These are phyloP conservation scores for Eupithecia subumbrata DNA, from an alignment of 2,888 invertebrate species.

Conservation along the genomic window DNA sequence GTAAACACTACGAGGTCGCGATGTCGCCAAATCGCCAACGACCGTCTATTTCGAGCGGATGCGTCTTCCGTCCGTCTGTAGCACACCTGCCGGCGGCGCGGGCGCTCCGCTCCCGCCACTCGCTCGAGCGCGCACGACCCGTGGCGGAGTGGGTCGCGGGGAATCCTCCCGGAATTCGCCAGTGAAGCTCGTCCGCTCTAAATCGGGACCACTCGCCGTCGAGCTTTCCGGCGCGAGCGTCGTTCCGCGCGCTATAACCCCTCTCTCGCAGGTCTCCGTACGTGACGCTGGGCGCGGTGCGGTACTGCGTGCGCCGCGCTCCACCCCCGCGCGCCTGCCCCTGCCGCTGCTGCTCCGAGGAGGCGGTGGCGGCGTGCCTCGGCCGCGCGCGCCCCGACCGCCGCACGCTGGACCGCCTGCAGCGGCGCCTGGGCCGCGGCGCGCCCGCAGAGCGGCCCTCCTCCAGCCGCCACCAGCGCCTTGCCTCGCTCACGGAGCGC, in stretches of 20 bases:
- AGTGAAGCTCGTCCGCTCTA: slow-evolving; percentile 75
- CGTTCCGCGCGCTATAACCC: slow-evolving; percentile 55
- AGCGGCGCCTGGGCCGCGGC: slow-evolving; percentile 88
- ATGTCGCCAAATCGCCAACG: slow-evolving; percentile 77
- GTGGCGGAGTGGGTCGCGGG: slow-evolving; percentile 75
- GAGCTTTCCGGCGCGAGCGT: slow-evolving; percentile 71
- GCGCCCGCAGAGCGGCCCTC: slow-evolving; percentile 80
- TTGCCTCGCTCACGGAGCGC: slow-evolving; percentile 92
- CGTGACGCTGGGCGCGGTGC: slow-evolving; percentile 88
- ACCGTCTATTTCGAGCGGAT: slow-evolving; percentile 73
- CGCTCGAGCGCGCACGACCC: slow-evolving; percentile 59
- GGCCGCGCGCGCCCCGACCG: slow-evolving; percentile 80
- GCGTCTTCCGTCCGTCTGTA: slow-evolving; percentile 80
- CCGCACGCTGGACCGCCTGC: slow-evolving; percentile 92
- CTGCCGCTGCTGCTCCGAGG: slow-evolving; percentile 84
- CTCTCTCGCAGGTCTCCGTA: slow-evolving; percentile 81
- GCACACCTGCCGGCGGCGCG: slow-evolving; percentile 70
- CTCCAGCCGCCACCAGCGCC: slow-evolving; percentile 86
- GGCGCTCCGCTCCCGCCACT: slow-evolving; percentile 52
- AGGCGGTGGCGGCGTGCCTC: slow-evolving; percentile 82
- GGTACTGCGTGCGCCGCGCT: slow-evolving; percentile 88
- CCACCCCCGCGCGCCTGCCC: slow-evolving; percentile 84
- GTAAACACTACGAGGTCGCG: slow-evolving; percentile 79
- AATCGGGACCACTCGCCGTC: slow-evolving; percentile 79
- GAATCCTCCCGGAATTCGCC: slow-evolving; percentile 80